phyloP scores from a whole-genome alignment of 2,888 invertebrate genomes.

The Allygus modestus region DNA sequence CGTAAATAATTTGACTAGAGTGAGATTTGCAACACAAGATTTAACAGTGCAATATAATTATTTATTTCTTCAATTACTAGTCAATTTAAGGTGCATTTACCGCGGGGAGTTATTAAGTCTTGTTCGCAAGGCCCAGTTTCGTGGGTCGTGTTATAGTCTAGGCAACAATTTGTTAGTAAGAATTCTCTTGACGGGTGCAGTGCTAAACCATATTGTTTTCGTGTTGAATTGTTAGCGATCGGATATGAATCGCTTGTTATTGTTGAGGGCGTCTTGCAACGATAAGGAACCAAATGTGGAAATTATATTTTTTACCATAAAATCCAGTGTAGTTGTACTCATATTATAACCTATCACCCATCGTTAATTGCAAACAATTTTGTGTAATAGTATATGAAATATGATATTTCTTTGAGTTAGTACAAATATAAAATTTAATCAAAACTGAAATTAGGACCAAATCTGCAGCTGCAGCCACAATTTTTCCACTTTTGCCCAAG shows the following conservation, averaged over 20 bases:
- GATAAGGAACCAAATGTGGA: too few relatives aligned
- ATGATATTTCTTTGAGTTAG: too few relatives aligned
- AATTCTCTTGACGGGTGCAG: not conserved
- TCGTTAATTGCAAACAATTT: too few relatives aligned
- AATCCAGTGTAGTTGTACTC: too few relatives aligned
- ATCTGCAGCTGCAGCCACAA: not conserved
- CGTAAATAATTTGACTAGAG: not conserved
- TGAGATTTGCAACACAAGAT: not conserved
- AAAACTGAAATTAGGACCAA: too few relatives aligned
- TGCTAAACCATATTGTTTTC: slow-evolving; percentile 6
- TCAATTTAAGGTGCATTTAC: slow-evolving; percentile 48
- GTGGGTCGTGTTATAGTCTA: not conserved
- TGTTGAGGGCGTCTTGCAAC: too few relatives aligned
- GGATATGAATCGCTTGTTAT: too few relatives aligned
- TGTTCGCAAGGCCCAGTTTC: not conserved
- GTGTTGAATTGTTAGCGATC: too few relatives aligned
- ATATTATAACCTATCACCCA: too few relatives aligned
- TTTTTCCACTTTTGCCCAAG: not conserved
- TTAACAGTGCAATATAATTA: slow-evolving; percentile 7
- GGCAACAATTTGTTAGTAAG: not conserved
- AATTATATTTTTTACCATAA: too few relatives aligned
- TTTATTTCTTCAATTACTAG: slow-evolving; percentile 16
- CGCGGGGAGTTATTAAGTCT: not conserved
- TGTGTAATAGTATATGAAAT: too few relatives aligned
- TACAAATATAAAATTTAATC: too few relatives aligned